Evolutionary conservation across 2,113 vertebrate species (phyloP).

Genomic region (Probosciger aterrimus): DNA sequence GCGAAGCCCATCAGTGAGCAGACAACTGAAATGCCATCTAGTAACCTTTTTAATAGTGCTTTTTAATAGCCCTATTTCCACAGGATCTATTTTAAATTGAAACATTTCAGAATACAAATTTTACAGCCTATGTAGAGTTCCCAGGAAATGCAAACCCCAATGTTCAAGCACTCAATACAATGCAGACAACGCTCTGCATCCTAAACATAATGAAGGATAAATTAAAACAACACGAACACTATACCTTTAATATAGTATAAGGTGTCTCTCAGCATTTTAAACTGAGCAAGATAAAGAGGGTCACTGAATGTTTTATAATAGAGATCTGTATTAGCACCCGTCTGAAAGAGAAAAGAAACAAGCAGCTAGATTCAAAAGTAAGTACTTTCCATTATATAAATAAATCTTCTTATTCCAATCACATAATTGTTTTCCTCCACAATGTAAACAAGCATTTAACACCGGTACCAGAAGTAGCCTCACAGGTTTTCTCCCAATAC

Average conservation of each 20-base stretch:
- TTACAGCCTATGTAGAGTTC: not conserved
- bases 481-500: not conserved
- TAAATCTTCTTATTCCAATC: not conserved
- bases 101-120: not conserved
- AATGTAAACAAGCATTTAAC: not conserved
- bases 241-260: conserved; percentile 92
- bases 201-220: not conserved
- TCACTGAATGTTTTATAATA: conserved; percentile 92
- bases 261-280: conserved; percentile 97
- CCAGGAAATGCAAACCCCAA: not conserved
- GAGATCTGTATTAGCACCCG: conserved; percentile 75
- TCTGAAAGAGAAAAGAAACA: conserved; percentile 70
- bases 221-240: not conserved
- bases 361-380: not conserved
- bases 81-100: not conserved
- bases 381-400: not conserved
- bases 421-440: not conserved
- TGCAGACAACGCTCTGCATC: not conserved
- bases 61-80: not conserved
- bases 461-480: not conserved
- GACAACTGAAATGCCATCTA: not conserved
- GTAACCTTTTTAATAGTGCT: not conserved
- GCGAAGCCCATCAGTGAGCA: not conserved
- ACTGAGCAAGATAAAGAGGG: conserved; percentile 90
- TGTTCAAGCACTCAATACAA: not conserved